A percentile compares a stretch with the other conserved stretches of the same genome.
Evolutionary conservation across 1,140 invertebrate genomes (phyloP).

Genomic region (Heliconius melpomene): DNA sequence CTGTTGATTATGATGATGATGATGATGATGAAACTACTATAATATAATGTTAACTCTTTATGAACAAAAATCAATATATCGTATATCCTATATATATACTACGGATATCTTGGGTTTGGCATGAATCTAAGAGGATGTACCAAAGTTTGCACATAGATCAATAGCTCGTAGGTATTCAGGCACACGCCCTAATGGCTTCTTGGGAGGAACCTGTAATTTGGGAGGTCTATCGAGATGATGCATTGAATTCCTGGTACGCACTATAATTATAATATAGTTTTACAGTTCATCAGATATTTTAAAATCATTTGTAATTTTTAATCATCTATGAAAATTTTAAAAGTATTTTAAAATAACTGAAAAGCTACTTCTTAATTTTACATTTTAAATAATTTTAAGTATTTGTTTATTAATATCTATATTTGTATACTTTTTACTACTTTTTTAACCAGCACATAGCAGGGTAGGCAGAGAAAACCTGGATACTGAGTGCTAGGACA

Average conservation of each 20-base stretch:
- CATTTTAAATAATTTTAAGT: no score
- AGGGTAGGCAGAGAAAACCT: no score
- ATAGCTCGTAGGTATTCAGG: neutral
- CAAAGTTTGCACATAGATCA: neutral
- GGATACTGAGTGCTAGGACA: no score
- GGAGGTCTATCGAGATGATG: neutral
- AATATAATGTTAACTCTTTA: neutral
- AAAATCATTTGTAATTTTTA: neutral
- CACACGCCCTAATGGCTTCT: conserved; percentile 9
- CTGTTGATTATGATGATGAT: no score
- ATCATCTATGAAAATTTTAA: no score
- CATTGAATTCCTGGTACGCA: conserved; percentile 1
- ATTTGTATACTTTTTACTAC: no score
- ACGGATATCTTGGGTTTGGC: neutral
- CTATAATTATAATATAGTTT: neutral
- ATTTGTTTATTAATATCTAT: no score
- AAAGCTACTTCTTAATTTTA: no score
- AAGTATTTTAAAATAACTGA: no score
- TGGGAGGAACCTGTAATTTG: neutral
- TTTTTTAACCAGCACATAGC: no score
- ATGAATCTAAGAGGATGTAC: neutral
- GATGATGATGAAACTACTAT: neutral
- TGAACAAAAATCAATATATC: neutral
- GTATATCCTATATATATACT: neutral
- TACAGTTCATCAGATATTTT: no score